Conservation (phyloP, 2,797 vertebrate species). For the Loris lydekkerianus region DNA sequence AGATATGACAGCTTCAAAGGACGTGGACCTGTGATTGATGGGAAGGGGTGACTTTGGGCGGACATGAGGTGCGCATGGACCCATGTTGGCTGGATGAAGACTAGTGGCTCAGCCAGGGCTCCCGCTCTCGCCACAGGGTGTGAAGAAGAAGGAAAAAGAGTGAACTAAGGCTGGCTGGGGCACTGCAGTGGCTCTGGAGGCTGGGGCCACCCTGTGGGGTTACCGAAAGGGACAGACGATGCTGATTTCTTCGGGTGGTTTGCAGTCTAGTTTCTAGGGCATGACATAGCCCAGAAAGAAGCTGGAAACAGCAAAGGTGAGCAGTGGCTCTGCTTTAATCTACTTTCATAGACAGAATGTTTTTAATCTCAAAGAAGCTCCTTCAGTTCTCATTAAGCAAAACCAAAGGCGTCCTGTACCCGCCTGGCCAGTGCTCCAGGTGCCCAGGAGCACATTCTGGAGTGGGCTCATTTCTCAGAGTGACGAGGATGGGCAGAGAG, state of each 20-base stretch:
- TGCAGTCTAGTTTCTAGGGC: not conserved
- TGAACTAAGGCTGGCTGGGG: not conserved
- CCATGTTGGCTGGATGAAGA: not conserved
- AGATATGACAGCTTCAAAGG: not conserved
- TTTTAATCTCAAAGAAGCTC: not conserved
- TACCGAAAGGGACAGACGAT: not conserved
- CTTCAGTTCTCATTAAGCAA: not conserved
- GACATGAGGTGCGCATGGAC: not conserved
- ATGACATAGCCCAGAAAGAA: not conserved
- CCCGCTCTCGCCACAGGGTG: not conserved
- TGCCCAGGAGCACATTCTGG: not conserved
- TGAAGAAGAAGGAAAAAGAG: not conserved
- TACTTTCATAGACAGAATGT: not conserved
- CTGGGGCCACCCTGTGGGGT: accelerated
- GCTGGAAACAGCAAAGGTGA: not conserved
- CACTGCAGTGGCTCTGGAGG: not conserved
- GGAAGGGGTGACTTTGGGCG: not conserved
- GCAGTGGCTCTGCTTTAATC: not conserved
- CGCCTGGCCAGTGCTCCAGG: not conserved
- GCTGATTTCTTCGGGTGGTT: not conserved
- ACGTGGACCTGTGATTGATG: not conserved
- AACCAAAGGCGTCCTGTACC: not conserved
- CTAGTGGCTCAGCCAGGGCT: not conserved
- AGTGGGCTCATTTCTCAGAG: not conserved
- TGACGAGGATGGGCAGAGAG: not conserved